Evolutionary conservation across 92 coral and sea anemone species (phyloP), one percentile per base, ranked within the genome.

Genomic region (Muricea muricata): DNA sequence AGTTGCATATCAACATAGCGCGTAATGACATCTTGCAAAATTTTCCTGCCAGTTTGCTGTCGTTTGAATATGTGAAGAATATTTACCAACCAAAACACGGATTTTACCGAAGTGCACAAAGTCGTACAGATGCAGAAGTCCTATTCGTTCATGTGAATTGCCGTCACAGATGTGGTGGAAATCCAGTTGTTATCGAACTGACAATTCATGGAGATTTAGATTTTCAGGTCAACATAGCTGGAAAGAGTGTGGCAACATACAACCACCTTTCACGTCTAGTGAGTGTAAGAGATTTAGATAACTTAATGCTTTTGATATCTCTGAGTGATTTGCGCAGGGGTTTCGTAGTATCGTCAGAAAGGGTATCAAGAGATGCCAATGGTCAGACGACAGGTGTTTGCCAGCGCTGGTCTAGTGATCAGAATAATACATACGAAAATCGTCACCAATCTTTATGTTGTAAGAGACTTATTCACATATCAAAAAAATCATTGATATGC

Each of bases 401-500:
- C 20, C 1, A 54, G 61, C 61, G 23, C 61, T 54, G 61, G 61
- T 54, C 25, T 25, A 54, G 24, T 23, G 25, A n/a, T 14, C 24
- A 17, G 25, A 54, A 54, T 25, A 2, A 23, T 17, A 54, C 6
- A 23, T 54, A 14, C 23, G 61, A 54, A 54, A 54, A 8, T 54
- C 61, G 61, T 54, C 61, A 54, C 61, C 61, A 23, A 54, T 54
- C 61, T 23, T 54, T 54, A 54, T 3, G 6, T 54, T 54, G 61
- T 23, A 25, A 54, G 25, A 0, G 61, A 54, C 23, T 54, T 71
- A 29, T 41, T 18, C 26, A 26, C 72, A 29, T 65, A 28, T 5
- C 72, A 17, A 65, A 15, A 65, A 65, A 65, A 24, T 65, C 72
- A 15, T 65, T 28, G 35, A 65, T 20, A 65, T 65, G 72, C 72